These are phyloP conservation scores for Drosophila athabasca DNA, from an alignment of 1,140 invertebrate species.

Conservation along the genomic window DNA sequence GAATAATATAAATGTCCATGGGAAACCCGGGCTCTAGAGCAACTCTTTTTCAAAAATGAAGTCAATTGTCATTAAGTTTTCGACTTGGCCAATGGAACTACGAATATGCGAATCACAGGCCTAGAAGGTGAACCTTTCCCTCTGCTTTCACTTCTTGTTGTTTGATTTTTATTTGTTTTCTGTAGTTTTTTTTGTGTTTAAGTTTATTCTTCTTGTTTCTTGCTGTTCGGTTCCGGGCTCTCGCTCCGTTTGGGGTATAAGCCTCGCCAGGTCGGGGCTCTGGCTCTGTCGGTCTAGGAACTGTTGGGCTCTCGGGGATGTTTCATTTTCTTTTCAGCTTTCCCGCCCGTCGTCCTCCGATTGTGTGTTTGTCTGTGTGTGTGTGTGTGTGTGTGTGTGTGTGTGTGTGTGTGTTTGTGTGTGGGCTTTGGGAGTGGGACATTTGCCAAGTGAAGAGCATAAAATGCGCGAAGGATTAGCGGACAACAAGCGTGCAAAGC, in stretches of 20 bases:
- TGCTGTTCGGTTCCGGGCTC: constrained; percentile 40
- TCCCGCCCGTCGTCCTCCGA: background rate
- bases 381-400: constrained; percentile 3
- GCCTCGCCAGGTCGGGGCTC: no score
- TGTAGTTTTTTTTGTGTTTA: constrained; percentile 6
- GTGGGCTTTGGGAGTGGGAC: constrained; percentile 45
- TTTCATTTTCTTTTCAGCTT: constrained; percentile 24
- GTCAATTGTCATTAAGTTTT: no score
- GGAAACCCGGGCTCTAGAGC: no score
- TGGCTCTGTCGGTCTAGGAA: constrained; percentile 29
- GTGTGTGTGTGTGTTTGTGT: background rate
- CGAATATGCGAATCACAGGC: no score
- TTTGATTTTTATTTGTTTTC: constrained; percentile 10
- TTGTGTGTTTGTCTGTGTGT: background rate
- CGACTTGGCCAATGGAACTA: no score
- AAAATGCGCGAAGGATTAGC: constrained; percentile 77
- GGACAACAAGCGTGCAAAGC: constrained; percentile 59
- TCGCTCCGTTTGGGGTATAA: no score
- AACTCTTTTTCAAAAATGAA: no score
- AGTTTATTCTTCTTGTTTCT: constrained; percentile 26
- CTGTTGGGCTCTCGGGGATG: constrained; percentile 42
- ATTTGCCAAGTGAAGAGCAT: constrained; percentile 61
- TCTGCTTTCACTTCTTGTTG: background rate
- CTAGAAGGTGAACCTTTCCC: background rate
- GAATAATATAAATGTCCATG: no score